Evolutionary conservation across 1,140 invertebrate genomes (phyloP), one percentile per base, ranked within the genome.

Genomic region (Leptopilina boulardi): DNA sequence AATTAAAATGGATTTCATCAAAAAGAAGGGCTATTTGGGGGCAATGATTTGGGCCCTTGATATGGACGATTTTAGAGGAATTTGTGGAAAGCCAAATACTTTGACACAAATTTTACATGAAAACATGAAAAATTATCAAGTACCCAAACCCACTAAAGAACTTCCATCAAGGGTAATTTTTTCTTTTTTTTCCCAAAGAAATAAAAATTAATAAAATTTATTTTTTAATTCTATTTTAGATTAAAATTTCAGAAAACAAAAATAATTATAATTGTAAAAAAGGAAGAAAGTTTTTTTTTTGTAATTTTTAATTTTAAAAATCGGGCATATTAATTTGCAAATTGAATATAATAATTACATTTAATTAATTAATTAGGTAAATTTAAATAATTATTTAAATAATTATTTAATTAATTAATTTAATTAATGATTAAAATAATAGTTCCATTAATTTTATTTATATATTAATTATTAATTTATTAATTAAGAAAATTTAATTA

Each of bases 1-100:
- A 82, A 95, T 96, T 71, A 98, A 98, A 90, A 96, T 97, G 94
- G 94, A 97, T 81, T 97, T 93, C 88, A 95, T 97, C 75, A 96
- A 95, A 84, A 84, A 93, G 13, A 96, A 94, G 84, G 95, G 96
- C 0, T 96, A 97, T 83, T 94, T 94, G 0, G 97, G 97, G 5
- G 93, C 95, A 0, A 98, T 98, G 97, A 95, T 93, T 10, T 98
- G 97, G 97, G 96, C 96, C 5, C 95, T 96, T 66, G 96, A 97
- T 79, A 96, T 97, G 95, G 96, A 97, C 74, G 96, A 97, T 84
- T 97, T 96, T 84, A 91, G 92, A 71, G 96, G 95, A 1, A 82
- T 96, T 3, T 97, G 96, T 84, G 96, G 96, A 0, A 90, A 92
- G 0, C 92, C 92, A 79, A 96, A 96, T 85, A 92, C 94, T 1